phyloP scores from a whole-genome alignment of 2,113 vertebrate species.

The Ciconia stormi region DNA sequence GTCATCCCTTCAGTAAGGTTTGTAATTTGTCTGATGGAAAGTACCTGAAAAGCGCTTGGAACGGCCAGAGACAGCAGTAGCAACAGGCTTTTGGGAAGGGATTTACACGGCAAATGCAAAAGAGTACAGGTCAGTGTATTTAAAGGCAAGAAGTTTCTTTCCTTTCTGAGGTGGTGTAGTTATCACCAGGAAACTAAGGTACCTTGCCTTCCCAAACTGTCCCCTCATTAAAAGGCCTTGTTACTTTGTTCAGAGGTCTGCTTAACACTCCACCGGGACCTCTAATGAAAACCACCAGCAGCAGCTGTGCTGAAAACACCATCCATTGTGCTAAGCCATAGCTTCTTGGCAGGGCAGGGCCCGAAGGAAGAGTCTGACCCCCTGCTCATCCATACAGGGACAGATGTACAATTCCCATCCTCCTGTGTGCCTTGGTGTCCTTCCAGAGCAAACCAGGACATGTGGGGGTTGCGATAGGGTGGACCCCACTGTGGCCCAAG shows the following conservation, averaged over 20 bases:
- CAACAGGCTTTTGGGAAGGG: not conserved
- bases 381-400: fast-evolving
- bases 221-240: not conserved
- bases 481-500: not conserved
- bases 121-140: not conserved
- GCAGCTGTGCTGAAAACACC: fast-evolving
- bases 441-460: not conserved
- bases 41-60: not conserved
- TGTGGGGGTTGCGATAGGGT: fast-evolving
- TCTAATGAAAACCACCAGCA: not conserved
- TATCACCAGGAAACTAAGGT: not conserved
- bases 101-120: not conserved
- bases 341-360: not conserved
- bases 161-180: not conserved
- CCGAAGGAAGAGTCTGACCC: not conserved
- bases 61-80: not conserved
- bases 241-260: not conserved
- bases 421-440: not conserved
- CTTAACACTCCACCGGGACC: not conserved
- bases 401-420: fast-evolving
- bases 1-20: not conserved
- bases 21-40: not conserved
- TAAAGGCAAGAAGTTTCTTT: not conserved
- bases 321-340: not conserved
- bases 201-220: not conserved